Evolutionary conservation across 1,140 invertebrate species (phyloP).

Genomic region (Trypoxylus dichotomus): DNA sequence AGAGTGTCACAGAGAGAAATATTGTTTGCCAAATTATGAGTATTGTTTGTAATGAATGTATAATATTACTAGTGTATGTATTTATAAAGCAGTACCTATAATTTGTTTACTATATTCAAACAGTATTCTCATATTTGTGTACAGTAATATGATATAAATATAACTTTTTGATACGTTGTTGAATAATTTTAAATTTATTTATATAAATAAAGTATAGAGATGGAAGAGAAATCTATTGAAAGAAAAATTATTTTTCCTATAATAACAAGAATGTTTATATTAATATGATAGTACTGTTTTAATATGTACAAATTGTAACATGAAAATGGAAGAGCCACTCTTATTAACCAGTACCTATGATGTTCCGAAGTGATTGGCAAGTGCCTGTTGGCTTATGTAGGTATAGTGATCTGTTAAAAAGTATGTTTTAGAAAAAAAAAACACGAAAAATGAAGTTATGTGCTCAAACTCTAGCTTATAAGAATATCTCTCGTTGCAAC

Average conservation of each 20-base stretch:
- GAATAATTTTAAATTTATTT: slow-evolving; percentile 19
- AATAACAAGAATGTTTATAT: neutral
- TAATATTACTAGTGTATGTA: slow-evolving; percentile 16
- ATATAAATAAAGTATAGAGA: slow-evolving; percentile 5
- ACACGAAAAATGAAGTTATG: slow-evolving; percentile 16
- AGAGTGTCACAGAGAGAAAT: neutral
- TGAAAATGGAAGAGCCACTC: slow-evolving; percentile 22
- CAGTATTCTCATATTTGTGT: slow-evolving; percentile 16
- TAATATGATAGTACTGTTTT: slow-evolving; percentile 16
- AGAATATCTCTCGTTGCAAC: neutral
- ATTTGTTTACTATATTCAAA: neutral
- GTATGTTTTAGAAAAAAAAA: slow-evolving; percentile 4
- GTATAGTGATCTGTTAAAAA: slow-evolving; percentile 27
- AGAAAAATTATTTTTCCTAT: slow-evolving; percentile 1
- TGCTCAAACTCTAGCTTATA: slow-evolving; percentile 19
- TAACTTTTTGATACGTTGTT: slow-evolving; percentile 1
- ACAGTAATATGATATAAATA: slow-evolving; percentile 9
- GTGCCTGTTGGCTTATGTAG: slow-evolving; percentile 33
- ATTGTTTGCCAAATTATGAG: slow-evolving; percentile 16
- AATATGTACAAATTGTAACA: slow-evolving; percentile 18
- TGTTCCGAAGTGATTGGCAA: slow-evolving; percentile 30
- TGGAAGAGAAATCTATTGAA: slow-evolving; percentile 1
- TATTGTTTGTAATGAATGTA: slow-evolving; percentile 17
- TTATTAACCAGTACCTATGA: slow-evolving; percentile 32
- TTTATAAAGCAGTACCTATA: slow-evolving; percentile 12